Evolutionary conservation across 2,888 invertebrate species (phyloP).

Genomic region (Octodonta nipae): DNA sequence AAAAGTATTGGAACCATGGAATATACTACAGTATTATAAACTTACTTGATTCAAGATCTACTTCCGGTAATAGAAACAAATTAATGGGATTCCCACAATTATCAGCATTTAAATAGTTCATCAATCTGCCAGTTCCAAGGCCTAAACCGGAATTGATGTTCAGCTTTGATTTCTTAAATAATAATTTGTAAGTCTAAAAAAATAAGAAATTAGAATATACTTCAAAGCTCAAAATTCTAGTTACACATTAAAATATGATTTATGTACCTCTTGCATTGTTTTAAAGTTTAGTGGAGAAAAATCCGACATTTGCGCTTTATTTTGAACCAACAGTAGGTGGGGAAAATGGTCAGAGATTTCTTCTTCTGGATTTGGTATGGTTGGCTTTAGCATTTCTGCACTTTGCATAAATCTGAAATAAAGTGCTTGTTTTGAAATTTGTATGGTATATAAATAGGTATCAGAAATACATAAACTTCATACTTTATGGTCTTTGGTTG

Average conservation of each 20-base stretch:
- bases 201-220: too few relatives aligned
- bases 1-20: neutral
- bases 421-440: too few relatives aligned
- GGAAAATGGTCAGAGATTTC: slow-evolving; percentile 66
- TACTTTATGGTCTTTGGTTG: too few relatives aligned
- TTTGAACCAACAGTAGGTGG: slow-evolving; percentile 70
- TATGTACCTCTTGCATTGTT: slow-evolving; percentile 45
- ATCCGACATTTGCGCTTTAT: slow-evolving; percentile 63
- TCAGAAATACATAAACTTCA: too few relatives aligned
- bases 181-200: slow-evolving; percentile 33
- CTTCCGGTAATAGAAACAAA: slow-evolving; percentile 54
- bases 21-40: neutral
- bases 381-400: slow-evolving; percentile 77
- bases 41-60: slow-evolving; percentile 28
- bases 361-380: slow-evolving; percentile 52
- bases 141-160: slow-evolving; percentile 56
- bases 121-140: slow-evolving; percentile 35
- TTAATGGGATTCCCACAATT: slow-evolving; percentile 51
- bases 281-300: slow-evolving; percentile 47
- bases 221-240: too few relatives aligned
- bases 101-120: slow-evolving; percentile 40
- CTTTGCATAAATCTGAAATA: slow-evolving; percentile 57
- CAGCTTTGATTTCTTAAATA: slow-evolving; percentile 51
- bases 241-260: too few relatives aligned
- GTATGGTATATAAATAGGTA: too few relatives aligned